These are phyloP conservation scores for Perizoma affinitatum DNA, from an alignment of 2,888 invertebrate species.

Conservation along the genomic window DNA sequence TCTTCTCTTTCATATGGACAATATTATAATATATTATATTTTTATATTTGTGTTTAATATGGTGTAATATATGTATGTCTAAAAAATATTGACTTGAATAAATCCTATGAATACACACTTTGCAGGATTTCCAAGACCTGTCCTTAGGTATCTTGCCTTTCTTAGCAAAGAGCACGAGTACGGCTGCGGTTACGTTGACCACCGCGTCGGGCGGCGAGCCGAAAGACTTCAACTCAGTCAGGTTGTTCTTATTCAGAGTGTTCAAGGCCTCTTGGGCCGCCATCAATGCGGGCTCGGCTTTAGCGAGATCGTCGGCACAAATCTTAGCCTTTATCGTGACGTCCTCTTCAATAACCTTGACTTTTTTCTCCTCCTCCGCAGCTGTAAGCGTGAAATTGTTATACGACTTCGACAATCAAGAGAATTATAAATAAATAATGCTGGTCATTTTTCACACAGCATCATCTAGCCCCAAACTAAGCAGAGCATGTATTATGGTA, in stretches of 20 bases:
- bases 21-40: no score
- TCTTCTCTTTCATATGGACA: no score
- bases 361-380: constrained; percentile 94
- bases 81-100: no score
- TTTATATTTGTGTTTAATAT: no score
- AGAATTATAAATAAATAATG: no score
- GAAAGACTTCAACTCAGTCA: constrained; percentile 97
- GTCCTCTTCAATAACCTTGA: constrained; percentile 94
- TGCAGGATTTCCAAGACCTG: constrained; percentile 95
- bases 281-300: constrained; percentile 94
- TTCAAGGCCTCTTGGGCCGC: constrained; percentile 96
- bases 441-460: no score
- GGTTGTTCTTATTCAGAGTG: constrained; percentile 95
- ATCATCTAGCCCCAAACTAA: no score
- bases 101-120: constrained; percentile 67
- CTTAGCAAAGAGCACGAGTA: constrained; percentile 92
- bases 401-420: neutral
- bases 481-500: no score
- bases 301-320: constrained; percentile 94
- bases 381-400: constrained; percentile 60
- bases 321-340: constrained; percentile 93
- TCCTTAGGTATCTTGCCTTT: constrained; percentile 96
- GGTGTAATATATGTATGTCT: no score
- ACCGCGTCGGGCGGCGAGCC: constrained; percentile 96
- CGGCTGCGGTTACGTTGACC: constrained; percentile 93